Base-by-base conservation (phyloP, 1,140 invertebrate genomes). In the Oscheius sp. region DNA sequence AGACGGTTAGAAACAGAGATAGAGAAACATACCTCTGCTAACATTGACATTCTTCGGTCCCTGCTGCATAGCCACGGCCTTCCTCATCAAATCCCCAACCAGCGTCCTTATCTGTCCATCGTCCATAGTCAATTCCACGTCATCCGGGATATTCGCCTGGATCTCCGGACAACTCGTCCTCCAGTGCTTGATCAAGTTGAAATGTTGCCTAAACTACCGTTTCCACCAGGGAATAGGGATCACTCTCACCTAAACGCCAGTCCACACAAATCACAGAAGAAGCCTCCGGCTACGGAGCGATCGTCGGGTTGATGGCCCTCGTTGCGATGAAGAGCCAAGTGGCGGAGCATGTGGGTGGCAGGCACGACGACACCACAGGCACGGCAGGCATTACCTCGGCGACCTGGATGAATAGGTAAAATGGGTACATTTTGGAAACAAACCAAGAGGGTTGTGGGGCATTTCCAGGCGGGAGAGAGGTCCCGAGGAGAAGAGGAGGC, bases 131-230 rank as follows among this genome's bases (percentile, higher is more conserved):
- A 68, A 35, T 15, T 82, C 78, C 0, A 20, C 32, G 23, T 79
- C 29, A 1, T 74, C 52, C 15, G 80, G 80, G 45, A 82, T 63
- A 73, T 82, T 82, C 23, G 79, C 80, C 61, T 80, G 80, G 32
- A 81, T 82, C 61, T 80, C 74, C n/a, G 68, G 66, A 63, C 79
- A 81, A 38, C 62, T 75, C 0, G 78, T 74, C 7, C 80, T 52
- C 79, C 79, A 81, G 67, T 81, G 79, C 59, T 80, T 82, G 36
- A 82, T 67, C 32, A 81, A 69, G 49, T 81, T 81, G 69, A 26
- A 29, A 38, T 81, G 75, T 2, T 79, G 76, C 15, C 80, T 62
- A 7, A 62, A 62, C 10, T 29, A 29, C n/a, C 3, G 10, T 42
- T 42, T 42, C n/a, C 3, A 10, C 20, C 20, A 55, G 4, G 10